Evolutionary conservation across 2,888 invertebrate species (phyloP).

Genomic region (Drosophila kambysellisi): DNA sequence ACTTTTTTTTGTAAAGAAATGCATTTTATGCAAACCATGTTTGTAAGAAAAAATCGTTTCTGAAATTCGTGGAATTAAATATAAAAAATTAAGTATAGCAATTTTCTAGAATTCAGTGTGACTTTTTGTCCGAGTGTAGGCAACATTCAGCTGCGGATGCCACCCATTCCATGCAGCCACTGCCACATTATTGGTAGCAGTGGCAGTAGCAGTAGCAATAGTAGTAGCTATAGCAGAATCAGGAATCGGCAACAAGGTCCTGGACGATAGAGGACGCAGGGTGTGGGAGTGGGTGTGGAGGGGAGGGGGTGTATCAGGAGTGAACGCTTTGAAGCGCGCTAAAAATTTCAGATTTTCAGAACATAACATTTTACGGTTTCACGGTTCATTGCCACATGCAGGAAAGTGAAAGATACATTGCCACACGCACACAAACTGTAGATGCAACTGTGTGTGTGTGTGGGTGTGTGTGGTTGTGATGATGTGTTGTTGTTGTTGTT

Average conservation of each 20-base stretch:
- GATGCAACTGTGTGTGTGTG: slow-evolving; percentile 16
- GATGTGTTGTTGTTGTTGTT: slow-evolving; percentile 20
- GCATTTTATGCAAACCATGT: no score
- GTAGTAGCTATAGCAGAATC: slow-evolving; percentile 16
- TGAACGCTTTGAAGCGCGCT: slow-evolving; percentile 76
- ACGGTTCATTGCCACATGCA: slow-evolving; percentile 81
- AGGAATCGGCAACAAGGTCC: slow-evolving; percentile 33
- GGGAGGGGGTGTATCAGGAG: neutral
- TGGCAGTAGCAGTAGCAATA: neutral
- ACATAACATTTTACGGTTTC: slow-evolving; percentile 82
- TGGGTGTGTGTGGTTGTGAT: neutral
- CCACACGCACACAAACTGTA: slow-evolving; percentile 19
- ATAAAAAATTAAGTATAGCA: no score
- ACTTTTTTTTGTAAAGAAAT: no score
- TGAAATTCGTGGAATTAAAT: no score
- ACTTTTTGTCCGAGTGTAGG: neutral
- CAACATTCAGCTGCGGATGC: slow-evolving; percentile 48
- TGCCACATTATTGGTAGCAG: slow-evolving; percentile 40
- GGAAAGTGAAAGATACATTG: slow-evolving; percentile 77
- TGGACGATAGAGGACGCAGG: slow-evolving; percentile 12
- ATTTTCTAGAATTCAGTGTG: neutral
- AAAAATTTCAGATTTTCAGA: slow-evolving; percentile 82
- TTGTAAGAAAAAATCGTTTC: no score
- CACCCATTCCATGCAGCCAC: slow-evolving; percentile 10
- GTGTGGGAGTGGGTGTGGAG: slow-evolving; percentile 1